Evolutionary conservation across 2,888 invertebrate genomes (phyloP).

Genomic region (Blastobasis lacticolella): DNA sequence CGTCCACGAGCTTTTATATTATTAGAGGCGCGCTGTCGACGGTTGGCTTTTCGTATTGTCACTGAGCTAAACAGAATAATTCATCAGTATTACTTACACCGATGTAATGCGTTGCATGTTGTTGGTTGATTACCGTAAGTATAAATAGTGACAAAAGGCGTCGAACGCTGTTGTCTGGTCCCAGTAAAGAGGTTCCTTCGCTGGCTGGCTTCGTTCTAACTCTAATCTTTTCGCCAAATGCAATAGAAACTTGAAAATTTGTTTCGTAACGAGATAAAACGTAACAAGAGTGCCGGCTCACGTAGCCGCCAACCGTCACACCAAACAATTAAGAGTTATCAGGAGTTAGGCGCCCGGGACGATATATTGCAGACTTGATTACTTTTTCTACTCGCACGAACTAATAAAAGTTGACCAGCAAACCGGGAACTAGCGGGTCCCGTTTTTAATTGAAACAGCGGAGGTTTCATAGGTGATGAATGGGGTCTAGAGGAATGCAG

Average conservation of each 20-base stretch:
- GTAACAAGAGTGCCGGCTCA: slow-evolving; percentile 21
- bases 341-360: slow-evolving; percentile 38
- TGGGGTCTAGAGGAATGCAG: neutral
- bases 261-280: slow-evolving; percentile 30
- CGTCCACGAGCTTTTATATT: slow-evolving; percentile 14
- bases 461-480: slow-evolving; percentile 23
- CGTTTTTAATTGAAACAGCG: slow-evolving; percentile 56
- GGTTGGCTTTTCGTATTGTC: slow-evolving; percentile 1
- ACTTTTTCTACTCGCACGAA: slow-evolving; percentile 54
- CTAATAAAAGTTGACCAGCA: slow-evolving; percentile 66
- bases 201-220: neutral
- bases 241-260: slow-evolving; percentile 32
- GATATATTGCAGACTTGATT: slow-evolving; percentile 61
- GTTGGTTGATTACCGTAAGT: too few species aligned
- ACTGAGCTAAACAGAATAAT: too few species aligned
- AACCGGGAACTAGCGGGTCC: slow-evolving; percentile 38
- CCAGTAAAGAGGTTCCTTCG: too few species aligned
- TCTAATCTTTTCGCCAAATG: slow-evolving; percentile 21
- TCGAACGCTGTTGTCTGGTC: too few species aligned
- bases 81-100: too few species aligned
- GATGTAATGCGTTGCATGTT: too few species aligned
- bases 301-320: slow-evolving; percentile 35
- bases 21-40: slow-evolving; percentile 8
- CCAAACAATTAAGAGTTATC: slow-evolving; percentile 61
- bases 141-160: too few species aligned